Evolutionary conservation across 2,888 invertebrate species (phyloP).

Genomic region (Drosophila picticornis): DNA sequence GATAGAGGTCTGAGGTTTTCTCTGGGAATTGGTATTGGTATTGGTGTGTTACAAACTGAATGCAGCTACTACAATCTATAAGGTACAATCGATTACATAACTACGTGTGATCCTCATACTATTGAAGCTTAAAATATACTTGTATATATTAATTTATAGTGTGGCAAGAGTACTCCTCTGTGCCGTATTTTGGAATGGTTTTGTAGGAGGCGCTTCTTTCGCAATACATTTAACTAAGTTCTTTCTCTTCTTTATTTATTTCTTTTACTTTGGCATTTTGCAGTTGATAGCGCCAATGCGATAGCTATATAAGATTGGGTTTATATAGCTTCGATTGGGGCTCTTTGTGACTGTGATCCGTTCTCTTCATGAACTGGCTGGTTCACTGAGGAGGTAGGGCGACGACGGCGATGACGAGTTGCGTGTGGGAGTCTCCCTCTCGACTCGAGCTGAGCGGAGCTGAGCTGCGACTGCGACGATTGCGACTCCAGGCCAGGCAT

Average conservation of each 20-base stretch:
- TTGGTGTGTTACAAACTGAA: slow-evolving; percentile 44
- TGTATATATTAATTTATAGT: slow-evolving; percentile 26
- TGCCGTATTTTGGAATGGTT: slow-evolving; percentile 63
- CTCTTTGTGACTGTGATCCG: slow-evolving; percentile 45
- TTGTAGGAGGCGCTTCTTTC: slow-evolving; percentile 50
- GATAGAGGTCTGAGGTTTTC: slow-evolving; percentile 65
- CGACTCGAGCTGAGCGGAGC: slow-evolving; percentile 13
- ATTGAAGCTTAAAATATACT: slow-evolving; percentile 28
- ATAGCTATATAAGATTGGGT: slow-evolving; percentile 42
- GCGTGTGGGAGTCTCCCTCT: neutral
- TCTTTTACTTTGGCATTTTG: slow-evolving; percentile 76
- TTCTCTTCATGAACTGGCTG: slow-evolving; percentile 13
- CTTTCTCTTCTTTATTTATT: slow-evolving; percentile 27
- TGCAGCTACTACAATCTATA: slow-evolving; percentile 70
- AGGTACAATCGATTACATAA: slow-evolving; percentile 70
- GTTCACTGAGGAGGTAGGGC: slow-evolving; percentile 32
- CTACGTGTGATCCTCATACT: slow-evolving; percentile 11
- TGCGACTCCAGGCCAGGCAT: slow-evolving; percentile 63
- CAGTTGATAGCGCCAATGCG: slow-evolving; percentile 48
- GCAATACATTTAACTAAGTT: slow-evolving; percentile 59
- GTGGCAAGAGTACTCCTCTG: slow-evolving; percentile 37
- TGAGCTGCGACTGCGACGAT: slow-evolving; percentile 14
- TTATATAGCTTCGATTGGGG: slow-evolving; percentile 62
- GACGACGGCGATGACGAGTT: neutral
- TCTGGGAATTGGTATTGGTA: slow-evolving; percentile 57